Evolutionary conservation across 1,140 invertebrate species (phyloP).

Genomic region (Trichonephila clavipes): DNA sequence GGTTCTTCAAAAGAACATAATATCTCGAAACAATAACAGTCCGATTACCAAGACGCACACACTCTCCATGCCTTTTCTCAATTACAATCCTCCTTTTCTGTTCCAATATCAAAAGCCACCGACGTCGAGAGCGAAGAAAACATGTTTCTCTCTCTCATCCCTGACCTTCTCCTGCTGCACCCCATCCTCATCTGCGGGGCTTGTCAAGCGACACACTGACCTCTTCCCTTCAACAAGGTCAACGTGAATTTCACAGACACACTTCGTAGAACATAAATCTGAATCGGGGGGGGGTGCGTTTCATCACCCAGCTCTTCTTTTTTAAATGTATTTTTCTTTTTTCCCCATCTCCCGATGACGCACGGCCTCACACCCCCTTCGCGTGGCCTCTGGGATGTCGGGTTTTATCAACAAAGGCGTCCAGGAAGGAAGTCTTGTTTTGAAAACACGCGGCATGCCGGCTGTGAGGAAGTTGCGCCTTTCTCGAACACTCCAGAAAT

Average conservation of each 20-base stretch:
- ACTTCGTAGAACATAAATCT: neutral
- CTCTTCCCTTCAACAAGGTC: slow-evolving; percentile 15
- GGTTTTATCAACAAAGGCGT: neutral
- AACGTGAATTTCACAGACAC: neutral
- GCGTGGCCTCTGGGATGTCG: neutral
- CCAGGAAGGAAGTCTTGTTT: slow-evolving; percentile 15
- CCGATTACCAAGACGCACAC: neutral
- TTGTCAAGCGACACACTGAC: neutral
- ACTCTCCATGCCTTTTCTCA: neutral
- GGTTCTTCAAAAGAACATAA: neutral
- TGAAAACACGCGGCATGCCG: neutral
- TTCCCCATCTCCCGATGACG: neutral
- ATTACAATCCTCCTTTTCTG: neutral
- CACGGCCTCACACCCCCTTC: neutral
- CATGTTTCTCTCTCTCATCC: neutral
- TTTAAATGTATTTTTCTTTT: neutral
- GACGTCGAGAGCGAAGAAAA: neutral
- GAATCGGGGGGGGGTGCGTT: neutral
- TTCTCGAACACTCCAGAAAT: neutral
- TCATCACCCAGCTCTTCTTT: neutral
- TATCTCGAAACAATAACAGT: neutral
- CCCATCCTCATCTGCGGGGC: neutral
- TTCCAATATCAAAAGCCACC: neutral
- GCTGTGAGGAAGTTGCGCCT: neutral
- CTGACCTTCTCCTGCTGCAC: neutral